Evolutionary conservation across 2,888 invertebrate genomes (phyloP).

Genomic region (Leptopilina syphax): DNA sequence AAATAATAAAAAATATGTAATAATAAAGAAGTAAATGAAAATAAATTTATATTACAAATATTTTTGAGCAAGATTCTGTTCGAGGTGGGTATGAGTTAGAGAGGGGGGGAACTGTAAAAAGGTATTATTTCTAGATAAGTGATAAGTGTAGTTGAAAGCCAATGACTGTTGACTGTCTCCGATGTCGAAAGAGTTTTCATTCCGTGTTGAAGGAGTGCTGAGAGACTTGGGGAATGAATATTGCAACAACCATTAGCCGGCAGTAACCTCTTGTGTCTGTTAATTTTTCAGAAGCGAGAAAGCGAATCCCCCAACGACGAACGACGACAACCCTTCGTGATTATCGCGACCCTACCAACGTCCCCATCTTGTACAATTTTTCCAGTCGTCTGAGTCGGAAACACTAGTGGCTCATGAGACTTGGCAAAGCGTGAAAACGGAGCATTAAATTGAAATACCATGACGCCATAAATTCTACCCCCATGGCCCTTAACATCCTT

Average conservation of each 20-base stretch:
- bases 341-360: constrained; percentile 31
- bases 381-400: constrained; percentile 30
- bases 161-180: constrained; percentile 49
- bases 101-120: too few species aligned
- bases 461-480: neutral
- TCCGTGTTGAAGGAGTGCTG: constrained; percentile 19
- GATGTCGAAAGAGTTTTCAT: constrained; percentile 47
- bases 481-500: neutral
- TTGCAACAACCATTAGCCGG: constrained; percentile 55
- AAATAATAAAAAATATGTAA: too few species aligned
- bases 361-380: constrained; percentile 28
- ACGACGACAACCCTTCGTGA: constrained; percentile 31
- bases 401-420: constrained; percentile 18
- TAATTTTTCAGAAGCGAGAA: constrained; percentile 35
- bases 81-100: too few species aligned
- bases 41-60: too few species aligned
- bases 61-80: too few species aligned
- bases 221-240: constrained; percentile 50
- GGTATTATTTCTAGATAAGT: neutral
- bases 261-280: constrained; percentile 34
- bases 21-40: too few species aligned
- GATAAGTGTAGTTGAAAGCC: constrained; percentile 5
- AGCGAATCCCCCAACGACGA: constrained; percentile 10
- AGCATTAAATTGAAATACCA: constrained; percentile 9
- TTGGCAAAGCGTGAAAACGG: constrained; percentile 12